Base-by-base conservation (phyloP, 2,113 vertebrate genomes). In the Heterotilapia buettikoferi region DNA sequence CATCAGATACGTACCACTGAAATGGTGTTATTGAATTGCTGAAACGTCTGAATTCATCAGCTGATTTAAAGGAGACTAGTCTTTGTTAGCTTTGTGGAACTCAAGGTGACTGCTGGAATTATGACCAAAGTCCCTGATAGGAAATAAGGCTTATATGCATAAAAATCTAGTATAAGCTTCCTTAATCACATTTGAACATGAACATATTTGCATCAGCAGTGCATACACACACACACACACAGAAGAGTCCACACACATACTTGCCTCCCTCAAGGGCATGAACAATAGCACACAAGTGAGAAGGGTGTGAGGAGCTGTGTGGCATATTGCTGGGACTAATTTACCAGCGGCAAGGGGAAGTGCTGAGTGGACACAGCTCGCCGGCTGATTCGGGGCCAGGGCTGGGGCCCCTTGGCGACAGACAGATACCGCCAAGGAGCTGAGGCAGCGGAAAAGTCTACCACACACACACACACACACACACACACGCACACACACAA, bases 301-400 rank as follows among this genome's bases (percentile, higher is more conserved):
- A 83, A 57, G 79, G 84, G 90, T 82, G 90, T 81, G 86, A 47
- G 85, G 76, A 88, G 86, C 86, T 21, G 10, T 29, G 84, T 92
- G 91, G 94, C 94, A 96, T 94, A 94, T 95, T 94, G 94, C 93
- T 90, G 90, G 54, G 92, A 89, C 95, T 95, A 95, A 94, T 96
- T 95, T 96, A 94, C 94, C 90, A 88, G 92, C 87, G 43, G 92
- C 91, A 31, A 84, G 84, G 82, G 92, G 90, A 95, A 96, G 84
- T 95, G 96, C 95, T 96, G 96, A 96, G 93, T 94, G 93, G 92
- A 95, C 94, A 94, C 88, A 85, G 93, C 90, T 92, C 87, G 66
- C 92, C 92, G 88, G 92, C 86, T 92, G 89, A 92, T 92, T 82
- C 63, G 90, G 86, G 92, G 95, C 94, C 92, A 91, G 87, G 92